phyloP scores from a whole-genome alignment of 1,140 invertebrate species.

The Orchesella cincta region DNA sequence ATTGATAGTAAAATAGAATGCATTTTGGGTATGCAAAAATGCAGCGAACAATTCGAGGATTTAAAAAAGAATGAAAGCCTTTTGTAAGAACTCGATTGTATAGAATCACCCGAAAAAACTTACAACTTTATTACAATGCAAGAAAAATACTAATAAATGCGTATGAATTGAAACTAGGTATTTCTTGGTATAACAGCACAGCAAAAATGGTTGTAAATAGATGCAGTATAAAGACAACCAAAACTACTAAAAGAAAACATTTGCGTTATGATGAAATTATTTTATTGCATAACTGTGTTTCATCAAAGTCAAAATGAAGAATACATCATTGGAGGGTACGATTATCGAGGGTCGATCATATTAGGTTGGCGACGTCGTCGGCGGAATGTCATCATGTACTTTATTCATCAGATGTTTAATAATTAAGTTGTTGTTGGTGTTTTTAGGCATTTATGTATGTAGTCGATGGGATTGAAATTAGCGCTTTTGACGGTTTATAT shows the following conservation, averaged over 20 bases:
- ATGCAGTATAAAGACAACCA: conserved; percentile 19
- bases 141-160: neutral
- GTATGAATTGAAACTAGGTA: neutral
- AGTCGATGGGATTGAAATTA: conserved; percentile 35
- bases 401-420: conserved; percentile 33
- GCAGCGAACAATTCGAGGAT: neutral
- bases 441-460: conserved; percentile 5
- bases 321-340: conserved; percentile 39
- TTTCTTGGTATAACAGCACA: conserved; percentile 19
- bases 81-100: neutral
- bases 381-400: conserved; percentile 38
- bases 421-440: conserved; percentile 34
- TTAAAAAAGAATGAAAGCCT: conserved; percentile 1
- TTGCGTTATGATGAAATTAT: conserved; percentile 41
- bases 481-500: conserved; percentile 1
- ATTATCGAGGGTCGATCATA: conserved; percentile 34
- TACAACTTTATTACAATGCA: conserved; percentile 22
- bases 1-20: neutral
- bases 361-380: conserved; percentile 37
- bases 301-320: conserved; percentile 36
- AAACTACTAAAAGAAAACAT: conserved; percentile 11
- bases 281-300: conserved; percentile 35
- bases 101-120: conserved; percentile 19
- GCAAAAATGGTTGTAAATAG: conserved; percentile 1
- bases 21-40: neutral